Base-by-base conservation (phyloP, 2,113 vertebrate species). In the Mus spicilegus region DNA sequence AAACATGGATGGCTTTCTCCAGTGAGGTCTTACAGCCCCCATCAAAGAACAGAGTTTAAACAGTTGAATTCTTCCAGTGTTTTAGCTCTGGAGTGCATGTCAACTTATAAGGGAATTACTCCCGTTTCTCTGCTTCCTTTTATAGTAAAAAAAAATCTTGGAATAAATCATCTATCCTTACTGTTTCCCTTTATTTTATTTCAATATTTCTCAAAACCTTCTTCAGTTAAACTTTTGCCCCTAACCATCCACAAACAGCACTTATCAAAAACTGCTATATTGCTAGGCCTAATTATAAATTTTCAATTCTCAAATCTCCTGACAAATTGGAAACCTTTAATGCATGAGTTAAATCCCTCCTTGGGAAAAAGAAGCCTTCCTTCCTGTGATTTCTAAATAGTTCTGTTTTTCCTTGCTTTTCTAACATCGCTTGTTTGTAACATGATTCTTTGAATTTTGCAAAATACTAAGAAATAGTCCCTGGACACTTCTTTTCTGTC, bases 61-160 rank as follows among this genome's bases (percentile, higher is more conserved):
- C 49, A 51, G n/a, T 58, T 87, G 10, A n/a, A 91, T 54, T 87
- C 5, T 82, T 91, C 11, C 58, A 91, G 51, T 26, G n/a, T 75
- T 96, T 96, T 65, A 67, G 8, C 56, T 87, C 49, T 33, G 65
- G 54, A 8, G 5, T 87, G n/a, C 5, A 16, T 92, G 20, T 49
- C 46, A 80, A 72, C 28, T 19, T 56, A 10, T 22, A 80, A 36
- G 36, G 17, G 19, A 80, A 58, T n/a, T 46, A 69, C 87, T 87
- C 12, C 16, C 80, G 75, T 72, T 56, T 87, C 54, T 73, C 72
- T 80, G 14, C 16, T 78, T 84, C 16, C 36, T 36, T 73, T 93
- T 36, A 80, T n/a, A 93, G 20, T 17, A 94, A 85, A 92, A 89
- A 94, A 77, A 92, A 84, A 46, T 84, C 22, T 51, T 96, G 61